Evolutionary conservation across 35 echinoderm and acorn worm genomes (phyloP), one percentile per base, ranked within the genome.

Genomic region (Lytechinus pictus): DNA sequence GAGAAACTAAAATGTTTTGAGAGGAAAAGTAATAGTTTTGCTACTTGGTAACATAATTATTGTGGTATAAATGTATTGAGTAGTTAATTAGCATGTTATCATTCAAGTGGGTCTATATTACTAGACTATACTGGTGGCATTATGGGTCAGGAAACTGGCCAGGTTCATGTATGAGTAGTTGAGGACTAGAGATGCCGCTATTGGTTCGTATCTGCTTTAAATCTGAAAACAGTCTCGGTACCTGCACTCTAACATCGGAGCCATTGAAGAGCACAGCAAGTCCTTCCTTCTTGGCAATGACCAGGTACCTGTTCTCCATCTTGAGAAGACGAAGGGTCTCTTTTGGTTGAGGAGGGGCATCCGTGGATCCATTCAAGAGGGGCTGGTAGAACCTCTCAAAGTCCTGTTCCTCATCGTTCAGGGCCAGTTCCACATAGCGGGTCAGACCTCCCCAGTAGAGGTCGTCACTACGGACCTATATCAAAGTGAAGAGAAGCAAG

Each of bases 171-270:
- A n/a, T n/a, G n/a, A n/a, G n/a, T n/a, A n/a, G n/a, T n/a, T n/a
- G n/a, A n/a, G n/a, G n/a, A n/a, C n/a, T n/a, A n/a, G n/a, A n/a
- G n/a, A n/a, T n/a, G n/a, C n/a, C n/a, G n/a, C n/a, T n/a, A n/a
- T n/a, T n/a, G n/a, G n/a, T n/a, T n/a, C n/a, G n/a, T n/a, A n/a
- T n/a, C n/a, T n/a, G n/a, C n/a, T n/a, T n/a, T n/a, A n/a, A 44
- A 44, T 44, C 33, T 44, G 33, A 44, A 44, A 44, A 6, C 56
- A 24, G 66, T 79, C 66, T 16, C 19, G n/a, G 88, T 88, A 97
- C 96, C 95, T 95, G 54, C 12, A 97, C 92, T 53, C 95, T 95
- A 92, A 95, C 71, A 91, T 96, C 91, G 27, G 61, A 57, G 28
- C 96, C 95, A 54, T 95, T 92, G 28, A 60, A 94, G 8, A 93